Percentiles rank a stretch among this genome's conserved stretches.
Evolutionary conservation across 2,888 invertebrate genomes (phyloP).

Genomic region (Nomada fucata): DNA sequence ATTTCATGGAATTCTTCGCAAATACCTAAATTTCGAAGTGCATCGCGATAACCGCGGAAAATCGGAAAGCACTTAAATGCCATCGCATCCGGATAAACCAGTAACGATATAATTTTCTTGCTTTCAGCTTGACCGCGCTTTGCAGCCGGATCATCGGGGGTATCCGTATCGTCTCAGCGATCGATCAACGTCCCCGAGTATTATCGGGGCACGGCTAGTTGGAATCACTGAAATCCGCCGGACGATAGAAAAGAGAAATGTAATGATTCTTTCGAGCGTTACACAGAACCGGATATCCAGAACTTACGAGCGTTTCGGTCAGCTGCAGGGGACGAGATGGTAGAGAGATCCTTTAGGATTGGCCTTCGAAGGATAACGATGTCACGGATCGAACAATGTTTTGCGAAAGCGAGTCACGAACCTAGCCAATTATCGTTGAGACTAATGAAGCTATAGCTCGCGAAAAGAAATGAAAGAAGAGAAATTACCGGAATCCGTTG

Average conservation of each 20-base stretch:
- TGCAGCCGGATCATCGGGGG: constrained; percentile 1
- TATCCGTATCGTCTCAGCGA: constrained; percentile 12
- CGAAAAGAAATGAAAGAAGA: constrained; percentile 49
- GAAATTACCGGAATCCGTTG: constrained; percentile 48
- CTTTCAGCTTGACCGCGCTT: background rate
- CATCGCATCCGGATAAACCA: background rate
- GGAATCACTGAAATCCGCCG: constrained; percentile 22
- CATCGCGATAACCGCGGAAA: constrained; percentile 1
- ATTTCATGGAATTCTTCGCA: background rate
- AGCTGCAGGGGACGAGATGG: background rate
- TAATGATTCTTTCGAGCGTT: constrained; percentile 24
- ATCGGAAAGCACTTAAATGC: background rate
- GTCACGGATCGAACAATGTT: constrained; percentile 42
- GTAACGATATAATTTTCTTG: constrained; percentile 13
- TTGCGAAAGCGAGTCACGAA: constrained; percentile 67
- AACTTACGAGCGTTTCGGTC: background rate
- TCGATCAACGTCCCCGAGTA: constrained; percentile 37
- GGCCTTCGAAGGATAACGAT: constrained; percentile 51
- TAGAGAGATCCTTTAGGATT: background rate
- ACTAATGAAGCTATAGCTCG: constrained; percentile 67
- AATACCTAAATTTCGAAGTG: background rate
- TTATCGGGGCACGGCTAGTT: background rate
- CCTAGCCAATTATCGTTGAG: constrained; percentile 67
- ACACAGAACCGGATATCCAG: constrained; percentile 20
- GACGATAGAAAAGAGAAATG: constrained; percentile 7